Evolutionary conservation across 2,113 vertebrate species (phyloP).

Genomic region (Lutjanus erythropterus): DNA sequence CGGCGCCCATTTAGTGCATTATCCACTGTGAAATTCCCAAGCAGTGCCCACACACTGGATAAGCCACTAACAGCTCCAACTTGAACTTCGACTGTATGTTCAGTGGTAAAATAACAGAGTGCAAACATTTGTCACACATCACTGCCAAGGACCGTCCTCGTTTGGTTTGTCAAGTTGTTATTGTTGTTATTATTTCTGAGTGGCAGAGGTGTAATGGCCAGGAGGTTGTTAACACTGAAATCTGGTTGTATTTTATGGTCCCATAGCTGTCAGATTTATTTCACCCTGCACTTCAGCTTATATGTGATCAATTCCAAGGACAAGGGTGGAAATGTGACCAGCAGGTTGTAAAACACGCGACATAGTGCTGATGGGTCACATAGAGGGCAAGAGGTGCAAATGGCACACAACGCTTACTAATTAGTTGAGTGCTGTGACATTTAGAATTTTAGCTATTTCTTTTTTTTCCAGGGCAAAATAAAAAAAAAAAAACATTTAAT

Average conservation of each 20-base stretch:
- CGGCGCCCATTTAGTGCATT: conserved; percentile 27
- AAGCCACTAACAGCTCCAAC: conserved; percentile 24
- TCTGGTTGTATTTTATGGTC: conserved; percentile 47
- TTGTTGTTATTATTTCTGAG: conserved; percentile 40
- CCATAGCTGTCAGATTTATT: conserved; percentile 39
- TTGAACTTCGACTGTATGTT: conserved; percentile 13
- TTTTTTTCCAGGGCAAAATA: background rate
- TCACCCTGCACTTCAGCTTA: conserved; percentile 20
- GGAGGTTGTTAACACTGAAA: conserved; percentile 55
- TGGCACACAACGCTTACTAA: conserved; percentile 14
- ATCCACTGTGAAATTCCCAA: conserved; percentile 19
- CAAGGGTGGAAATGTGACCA: conserved; percentile 33
- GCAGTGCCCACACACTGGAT: background rate
- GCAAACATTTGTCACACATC: conserved; percentile 31
- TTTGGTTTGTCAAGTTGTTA: conserved; percentile 33
- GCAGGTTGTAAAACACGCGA: conserved; percentile 49
- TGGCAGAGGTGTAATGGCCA: conserved; percentile 24
- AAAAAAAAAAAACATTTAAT: background rate
- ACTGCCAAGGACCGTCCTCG: background rate
- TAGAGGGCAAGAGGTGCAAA: conserved; percentile 2
- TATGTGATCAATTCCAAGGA: conserved; percentile 53
- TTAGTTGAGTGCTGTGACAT: conserved; percentile 11
- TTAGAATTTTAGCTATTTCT: background rate
- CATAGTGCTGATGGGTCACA: conserved; percentile 16
- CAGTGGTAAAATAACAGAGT: conserved; percentile 29